phyloP scores from a whole-genome alignment of 2,888 invertebrate species.

The Taenaris catops region DNA sequence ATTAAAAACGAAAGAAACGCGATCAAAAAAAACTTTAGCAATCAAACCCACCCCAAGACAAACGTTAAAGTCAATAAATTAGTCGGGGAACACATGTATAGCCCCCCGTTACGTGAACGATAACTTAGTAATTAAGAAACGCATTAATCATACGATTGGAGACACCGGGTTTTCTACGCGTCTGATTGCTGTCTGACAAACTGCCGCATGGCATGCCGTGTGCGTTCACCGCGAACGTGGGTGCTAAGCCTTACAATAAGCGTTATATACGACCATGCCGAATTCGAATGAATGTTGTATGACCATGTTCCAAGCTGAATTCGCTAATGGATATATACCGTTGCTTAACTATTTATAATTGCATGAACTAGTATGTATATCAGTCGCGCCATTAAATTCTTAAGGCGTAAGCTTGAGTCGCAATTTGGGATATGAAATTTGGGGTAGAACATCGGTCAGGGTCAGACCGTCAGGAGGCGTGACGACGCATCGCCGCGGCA shows the following conservation, averaged over 20 bases:
- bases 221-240: slow-evolving; percentile 32
- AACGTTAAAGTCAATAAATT: slow-evolving; percentile 68
- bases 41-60: slow-evolving; percentile 38
- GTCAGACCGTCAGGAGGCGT: too few relatives aligned
- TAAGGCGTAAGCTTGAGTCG: too few relatives aligned
- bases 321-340: slow-evolving; percentile 22
- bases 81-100: slow-evolving; percentile 65
- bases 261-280: slow-evolving; percentile 20
- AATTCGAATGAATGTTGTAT: slow-evolving; percentile 21
- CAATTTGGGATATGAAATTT: too few relatives aligned
- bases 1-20: slow-evolving; percentile 17
- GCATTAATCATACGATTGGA: slow-evolving; percentile 72
- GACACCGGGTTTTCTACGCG: slow-evolving; percentile 46
- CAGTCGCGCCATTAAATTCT: too few relatives aligned
- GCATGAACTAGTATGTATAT: slow-evolving; percentile 17
- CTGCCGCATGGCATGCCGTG: slow-evolving; percentile 59
- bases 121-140: slow-evolving; percentile 77
- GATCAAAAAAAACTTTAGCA: slow-evolving; percentile 32
- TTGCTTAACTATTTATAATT: slow-evolving; percentile 17
- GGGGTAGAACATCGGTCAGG: too few relatives aligned
- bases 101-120: slow-evolving; percentile 44
- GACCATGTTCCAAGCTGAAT: slow-evolving; percentile 20
- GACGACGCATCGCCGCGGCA: too few relatives aligned
- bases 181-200: slow-evolving; percentile 68
- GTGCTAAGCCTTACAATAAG: slow-evolving; percentile 33